phyloP scores from a whole-genome alignment of 2,797 vertebrate species.

The Rhynchonycteris naso region DNA sequence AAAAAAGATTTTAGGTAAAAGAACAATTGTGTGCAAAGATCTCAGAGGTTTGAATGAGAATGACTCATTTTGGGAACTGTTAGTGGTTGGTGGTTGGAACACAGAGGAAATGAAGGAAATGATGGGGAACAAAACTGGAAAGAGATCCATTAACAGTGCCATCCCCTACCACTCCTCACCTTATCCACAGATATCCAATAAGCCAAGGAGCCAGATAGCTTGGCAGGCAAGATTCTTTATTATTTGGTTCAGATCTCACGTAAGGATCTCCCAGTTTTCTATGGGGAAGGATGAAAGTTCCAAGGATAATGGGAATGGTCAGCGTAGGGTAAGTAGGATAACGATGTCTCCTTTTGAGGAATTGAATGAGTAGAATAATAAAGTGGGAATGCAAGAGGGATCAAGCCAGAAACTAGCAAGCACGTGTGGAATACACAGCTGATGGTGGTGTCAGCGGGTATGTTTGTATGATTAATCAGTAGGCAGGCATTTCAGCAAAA shows the following conservation, averaged over 20 bases:
- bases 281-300: not conserved
- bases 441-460: not conserved
- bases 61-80: not conserved
- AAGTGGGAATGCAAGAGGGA: not conserved
- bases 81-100: no score
- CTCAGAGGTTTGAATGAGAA: not conserved
- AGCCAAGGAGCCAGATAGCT: not conserved
- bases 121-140: not conserved
- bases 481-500: not conserved
- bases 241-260: not conserved
- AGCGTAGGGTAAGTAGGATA: not conserved
- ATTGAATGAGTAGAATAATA: no score
- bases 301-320: not conserved
- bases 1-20: slow-evolving; percentile 4
- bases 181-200: not conserved
- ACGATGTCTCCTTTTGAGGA: not conserved
- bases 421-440: not conserved
- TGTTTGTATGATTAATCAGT: not conserved
- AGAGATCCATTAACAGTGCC: not conserved
- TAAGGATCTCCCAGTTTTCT: not conserved
- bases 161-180: not conserved
- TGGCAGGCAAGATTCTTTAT: not conserved
- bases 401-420: not conserved
- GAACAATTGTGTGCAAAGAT: not conserved
- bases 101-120: not conserved